phyloP scores from a whole-genome alignment of 2,113 vertebrate species.

The Athene noctua region DNA sequence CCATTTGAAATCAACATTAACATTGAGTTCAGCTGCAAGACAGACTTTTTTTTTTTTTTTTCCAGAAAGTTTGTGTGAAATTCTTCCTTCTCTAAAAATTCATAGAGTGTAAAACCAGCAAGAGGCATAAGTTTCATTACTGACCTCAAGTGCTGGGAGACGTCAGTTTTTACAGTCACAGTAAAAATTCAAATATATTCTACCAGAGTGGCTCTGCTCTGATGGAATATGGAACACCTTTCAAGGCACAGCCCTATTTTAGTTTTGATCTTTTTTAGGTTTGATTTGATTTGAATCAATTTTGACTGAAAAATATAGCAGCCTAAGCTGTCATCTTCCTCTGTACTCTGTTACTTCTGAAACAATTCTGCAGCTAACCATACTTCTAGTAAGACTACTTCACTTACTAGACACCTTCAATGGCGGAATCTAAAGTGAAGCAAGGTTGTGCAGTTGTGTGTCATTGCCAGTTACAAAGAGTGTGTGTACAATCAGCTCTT shows the following conservation, averaged over 20 bases:
- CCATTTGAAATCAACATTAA: neutral
- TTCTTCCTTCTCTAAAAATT: neutral
- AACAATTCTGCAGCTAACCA: neutral
- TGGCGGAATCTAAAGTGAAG: neutral
- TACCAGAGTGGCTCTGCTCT: neutral
- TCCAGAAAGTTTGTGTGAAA: neutral
- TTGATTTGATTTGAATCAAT: neutral
- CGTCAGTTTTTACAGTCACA: neutral
- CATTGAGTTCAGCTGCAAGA: neutral
- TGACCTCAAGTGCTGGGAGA: neutral
- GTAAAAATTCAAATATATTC: conserved; percentile 26
- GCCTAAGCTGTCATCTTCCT: neutral
- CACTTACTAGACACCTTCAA: neutral
- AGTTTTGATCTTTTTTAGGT: neutral
- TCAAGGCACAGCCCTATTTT: neutral
- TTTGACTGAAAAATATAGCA: neutral
- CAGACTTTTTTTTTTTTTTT: neutral
- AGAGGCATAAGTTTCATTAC: neutral
- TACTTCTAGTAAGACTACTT: neutral
- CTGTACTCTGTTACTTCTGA: neutral
- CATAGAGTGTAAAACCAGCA: neutral
- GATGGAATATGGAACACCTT: neutral
- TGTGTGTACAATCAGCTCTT: neutral
- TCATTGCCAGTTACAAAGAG: neutral
- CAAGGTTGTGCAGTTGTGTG: neutral